Percentiles rank a stretch among this genome's conserved stretches.
These are phyloP conservation scores for Aphaenogaster rudis DNA, from an alignment of 1,140 invertebrate species.

Conservation along the genomic window DNA sequence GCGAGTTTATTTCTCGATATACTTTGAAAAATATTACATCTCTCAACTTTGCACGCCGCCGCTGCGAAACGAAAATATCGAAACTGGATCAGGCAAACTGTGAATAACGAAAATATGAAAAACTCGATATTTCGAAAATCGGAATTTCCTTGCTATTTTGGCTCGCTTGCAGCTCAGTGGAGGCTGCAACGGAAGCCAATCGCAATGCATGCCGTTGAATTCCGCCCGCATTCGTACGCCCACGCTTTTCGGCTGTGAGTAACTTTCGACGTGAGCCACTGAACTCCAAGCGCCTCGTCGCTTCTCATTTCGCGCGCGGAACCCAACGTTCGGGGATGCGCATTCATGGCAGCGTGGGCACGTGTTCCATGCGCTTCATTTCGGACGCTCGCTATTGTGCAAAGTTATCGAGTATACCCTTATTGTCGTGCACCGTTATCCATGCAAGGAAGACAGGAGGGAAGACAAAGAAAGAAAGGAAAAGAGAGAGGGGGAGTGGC, in stretches of 20 bases:
- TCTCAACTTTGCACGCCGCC: not conserved
- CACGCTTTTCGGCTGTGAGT: conserved; percentile 32
- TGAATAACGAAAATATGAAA: conserved; percentile 27
- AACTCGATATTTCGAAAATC: conserved; percentile 22
- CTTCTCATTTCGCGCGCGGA: conserved; percentile 48
- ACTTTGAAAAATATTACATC: conserved; percentile 21
- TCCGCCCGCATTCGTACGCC: conserved; percentile 10
- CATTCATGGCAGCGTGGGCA: not conserved
- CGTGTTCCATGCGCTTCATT: conserved; percentile 17
- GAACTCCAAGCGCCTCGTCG: conserved; percentile 24
- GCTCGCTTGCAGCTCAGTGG: not conserved
- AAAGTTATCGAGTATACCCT: conserved; percentile 19
- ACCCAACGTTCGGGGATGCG: conserved; percentile 5
- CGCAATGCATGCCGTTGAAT: not conserved
- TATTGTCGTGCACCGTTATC: not conserved
- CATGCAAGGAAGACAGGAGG: not conserved
- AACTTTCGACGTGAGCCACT: conserved; percentile 50
- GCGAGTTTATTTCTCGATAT: not conserved
- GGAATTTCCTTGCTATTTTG: conserved; percentile 28
- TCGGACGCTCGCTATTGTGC: not conserved
- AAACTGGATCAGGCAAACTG: conserved; percentile 19
- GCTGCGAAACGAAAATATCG: conserved; percentile 7
- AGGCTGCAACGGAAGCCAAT: conserved; percentile 21
- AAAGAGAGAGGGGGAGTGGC: not conserved
- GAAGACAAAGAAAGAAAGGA: not conserved